phyloP scores from a whole-genome alignment of 1,140 invertebrate genomes.

The Sycophila sp. region DNA sequence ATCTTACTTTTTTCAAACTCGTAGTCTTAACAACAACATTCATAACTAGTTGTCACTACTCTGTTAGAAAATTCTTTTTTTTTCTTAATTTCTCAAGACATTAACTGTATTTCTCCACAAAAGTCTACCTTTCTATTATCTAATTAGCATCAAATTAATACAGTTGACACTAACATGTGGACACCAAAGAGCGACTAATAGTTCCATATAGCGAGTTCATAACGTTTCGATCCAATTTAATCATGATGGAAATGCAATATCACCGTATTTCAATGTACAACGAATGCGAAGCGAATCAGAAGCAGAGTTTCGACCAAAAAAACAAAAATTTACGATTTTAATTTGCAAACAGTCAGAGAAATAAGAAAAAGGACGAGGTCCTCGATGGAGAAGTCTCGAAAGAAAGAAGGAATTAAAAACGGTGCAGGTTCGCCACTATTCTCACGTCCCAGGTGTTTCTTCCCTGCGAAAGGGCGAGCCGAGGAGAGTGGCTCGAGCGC shows the following conservation, averaged over 20 bases:
- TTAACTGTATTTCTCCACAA: no score
- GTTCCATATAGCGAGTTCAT: no score
- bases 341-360: slow-evolving; percentile 39
- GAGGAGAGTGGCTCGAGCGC: slow-evolving; percentile 31
- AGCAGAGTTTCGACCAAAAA: slow-evolving; percentile 11
- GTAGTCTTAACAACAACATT: no score
- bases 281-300: slow-evolving; percentile 21
- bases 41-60: no score
- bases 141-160: no score
- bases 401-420: background rate
- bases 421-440: background rate
- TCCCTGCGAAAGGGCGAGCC: background rate
- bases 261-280: no score
- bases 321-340: slow-evolving; percentile 48
- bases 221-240: slow-evolving; percentile 34
- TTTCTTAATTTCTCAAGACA: no score
- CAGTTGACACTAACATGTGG: no score
- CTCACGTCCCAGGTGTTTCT: background rate
- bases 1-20: no score
- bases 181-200: no score
- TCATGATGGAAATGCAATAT: slow-evolving; percentile 31
- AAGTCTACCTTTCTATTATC: no score
- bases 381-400: slow-evolving; percentile 28
- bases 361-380: background rate
- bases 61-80: no score